These are phyloP conservation scores for Epinotia demarniana DNA, from an alignment of 2,888 invertebrate genomes.

Conservation along the genomic window DNA sequence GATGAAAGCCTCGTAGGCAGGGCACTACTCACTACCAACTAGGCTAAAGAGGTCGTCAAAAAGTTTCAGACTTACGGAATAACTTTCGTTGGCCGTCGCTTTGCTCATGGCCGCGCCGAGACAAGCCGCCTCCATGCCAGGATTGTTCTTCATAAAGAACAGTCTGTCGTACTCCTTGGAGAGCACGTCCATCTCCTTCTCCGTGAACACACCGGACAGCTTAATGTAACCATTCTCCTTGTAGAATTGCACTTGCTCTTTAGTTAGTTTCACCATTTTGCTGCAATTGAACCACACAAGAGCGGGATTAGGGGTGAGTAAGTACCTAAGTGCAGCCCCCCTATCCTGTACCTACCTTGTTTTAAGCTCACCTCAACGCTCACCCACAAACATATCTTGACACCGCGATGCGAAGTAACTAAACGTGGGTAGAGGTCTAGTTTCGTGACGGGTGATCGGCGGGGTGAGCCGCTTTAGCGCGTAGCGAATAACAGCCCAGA, in stretches of 20 bases:
- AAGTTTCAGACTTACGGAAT: slow-evolving; percentile 45
- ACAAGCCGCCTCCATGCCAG: slow-evolving; percentile 76
- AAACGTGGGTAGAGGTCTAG: no score
- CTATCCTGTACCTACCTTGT: no score
- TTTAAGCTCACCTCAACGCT: no score
- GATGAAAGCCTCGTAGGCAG: no score
- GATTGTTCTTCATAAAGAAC: slow-evolving; percentile 67
- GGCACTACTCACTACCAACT: no score
- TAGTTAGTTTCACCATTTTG: slow-evolving; percentile 59
- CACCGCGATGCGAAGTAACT: no score
- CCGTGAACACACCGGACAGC: slow-evolving; percentile 66
- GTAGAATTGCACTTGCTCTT: slow-evolving; percentile 70
- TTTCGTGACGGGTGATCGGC: no score
- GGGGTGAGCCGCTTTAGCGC: no score
- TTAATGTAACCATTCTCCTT: slow-evolving; percentile 76
- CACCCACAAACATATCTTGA: no score
- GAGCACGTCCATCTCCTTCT: slow-evolving; percentile 70
- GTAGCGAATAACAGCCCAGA: no score
- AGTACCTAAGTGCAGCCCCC: not conserved
- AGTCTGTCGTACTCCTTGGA: slow-evolving; percentile 71
- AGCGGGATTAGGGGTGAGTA: not conserved
- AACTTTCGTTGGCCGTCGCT: slow-evolving; percentile 47
- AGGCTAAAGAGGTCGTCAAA: no score
- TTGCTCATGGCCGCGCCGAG: slow-evolving; percentile 70
- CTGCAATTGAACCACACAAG: not conserved